Evolutionary conservation across 2,888 invertebrate species (phyloP).

Genomic region (Ochlodes sylvanus): DNA sequence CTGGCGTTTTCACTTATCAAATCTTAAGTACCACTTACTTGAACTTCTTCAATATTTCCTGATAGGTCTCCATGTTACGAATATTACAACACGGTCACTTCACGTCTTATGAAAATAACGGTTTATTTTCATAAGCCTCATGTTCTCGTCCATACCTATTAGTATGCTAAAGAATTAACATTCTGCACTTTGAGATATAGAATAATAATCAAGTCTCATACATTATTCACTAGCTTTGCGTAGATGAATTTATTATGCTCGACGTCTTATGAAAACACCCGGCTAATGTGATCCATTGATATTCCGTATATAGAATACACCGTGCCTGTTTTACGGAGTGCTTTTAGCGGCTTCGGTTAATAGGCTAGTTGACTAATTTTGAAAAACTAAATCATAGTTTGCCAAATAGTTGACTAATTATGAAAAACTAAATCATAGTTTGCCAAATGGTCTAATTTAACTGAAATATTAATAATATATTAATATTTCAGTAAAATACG

Average conservation of each 20-base stretch:
- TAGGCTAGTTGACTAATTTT: too few relatives aligned
- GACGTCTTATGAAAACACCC: slow-evolving; percentile 19
- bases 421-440: too few relatives aligned
- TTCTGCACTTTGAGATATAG: slow-evolving; percentile 19
- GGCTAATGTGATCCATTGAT: slow-evolving; percentile 8
- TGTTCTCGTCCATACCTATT: slow-evolving; percentile 1
- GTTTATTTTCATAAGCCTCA: slow-evolving; percentile 2
- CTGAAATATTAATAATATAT: too few relatives aligned
- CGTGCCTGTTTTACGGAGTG: background rate
- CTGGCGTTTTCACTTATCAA: too few relatives aligned
- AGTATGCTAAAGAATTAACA: slow-evolving; percentile 14
- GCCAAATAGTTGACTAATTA: too few relatives aligned
- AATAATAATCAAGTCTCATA: slow-evolving; percentile 19
- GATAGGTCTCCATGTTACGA: too few relatives aligned
- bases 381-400: too few relatives aligned
- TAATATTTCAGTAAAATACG: too few relatives aligned
- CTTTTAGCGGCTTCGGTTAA: background rate
- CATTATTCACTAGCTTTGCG: slow-evolving; percentile 24
- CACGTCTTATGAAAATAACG: background rate
- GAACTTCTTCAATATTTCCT: too few relatives aligned
- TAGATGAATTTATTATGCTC: slow-evolving; percentile 19
- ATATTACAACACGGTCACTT: background rate
- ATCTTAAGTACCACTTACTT: too few relatives aligned
- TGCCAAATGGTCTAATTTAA: too few relatives aligned
- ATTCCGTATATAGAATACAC: slow-evolving; percentile 9